Evolutionary conservation across 1,140 invertebrate genomes (phyloP), one percentile per base, ranked within the genome.

Genomic region (Hylaeus volcanicus): DNA sequence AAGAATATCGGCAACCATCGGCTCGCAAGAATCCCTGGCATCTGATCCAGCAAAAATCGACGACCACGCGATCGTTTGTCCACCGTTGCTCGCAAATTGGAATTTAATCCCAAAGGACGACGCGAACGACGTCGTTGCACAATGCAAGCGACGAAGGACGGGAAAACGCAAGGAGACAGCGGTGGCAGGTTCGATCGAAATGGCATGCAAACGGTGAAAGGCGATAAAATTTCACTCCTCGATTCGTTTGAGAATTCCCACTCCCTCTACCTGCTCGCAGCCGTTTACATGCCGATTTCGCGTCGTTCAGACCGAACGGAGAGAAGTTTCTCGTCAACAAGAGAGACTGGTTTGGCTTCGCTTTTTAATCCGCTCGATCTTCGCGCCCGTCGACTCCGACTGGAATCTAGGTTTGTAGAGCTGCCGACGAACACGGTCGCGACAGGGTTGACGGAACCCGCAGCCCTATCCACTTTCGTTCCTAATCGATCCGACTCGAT

Each of bases 381-480:
- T 85, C 79, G 72, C 45, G 6, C 64, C 14, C 48, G 63, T 48
- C 82, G 45, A 51, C 58, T 39, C 5, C 6, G 3, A 1, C n/a
- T 45, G 74, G 79, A 84, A 89, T 87, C 84, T 88, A 88, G 88
- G 88, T 88, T 88, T 88, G 71, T 88, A 65, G 86, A 89, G 79
- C 86, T 79, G 39, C 66, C 63, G 41, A 74, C 45, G 55, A 80
- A 68, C 71, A 26, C 64, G 71, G 26, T 4, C 26, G 15, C 5
- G 53, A 5, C 72, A 68, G 72, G 64, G 64, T 80, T 55, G 55
- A 80, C 48, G 37, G 64, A 56, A 60, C 53, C 8, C 48, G 56
- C 15, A 61, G 69, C 61, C 75, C 66, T 66, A 37, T 51, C 60
- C 53, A 71, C 66, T 63, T 64, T 70, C 74, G 26, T 77, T 74